phyloP scores from a whole-genome alignment of 2,888 invertebrate species.

The Prosapia bicincta region DNA sequence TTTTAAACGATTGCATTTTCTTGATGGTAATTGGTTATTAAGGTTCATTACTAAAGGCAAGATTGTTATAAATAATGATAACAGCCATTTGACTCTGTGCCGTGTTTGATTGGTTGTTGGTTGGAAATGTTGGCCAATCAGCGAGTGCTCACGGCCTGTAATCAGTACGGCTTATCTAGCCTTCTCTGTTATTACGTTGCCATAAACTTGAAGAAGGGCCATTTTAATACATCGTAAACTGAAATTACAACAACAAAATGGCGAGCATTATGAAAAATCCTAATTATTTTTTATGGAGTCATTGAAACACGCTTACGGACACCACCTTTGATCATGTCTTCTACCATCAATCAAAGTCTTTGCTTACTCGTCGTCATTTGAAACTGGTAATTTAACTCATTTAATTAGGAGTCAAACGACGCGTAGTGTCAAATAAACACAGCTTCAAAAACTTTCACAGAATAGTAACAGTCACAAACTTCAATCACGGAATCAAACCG shows the following conservation, averaged over 20 bases:
- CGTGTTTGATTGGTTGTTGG: not conserved
- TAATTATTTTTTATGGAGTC: not conserved
- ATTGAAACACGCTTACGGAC: not conserved
- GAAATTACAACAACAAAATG: not conserved
- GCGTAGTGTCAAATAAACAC: too few relatives aligned
- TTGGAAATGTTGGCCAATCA: not conserved
- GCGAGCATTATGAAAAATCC: not conserved
- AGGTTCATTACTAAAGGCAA: not conserved
- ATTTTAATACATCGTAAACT: not conserved
- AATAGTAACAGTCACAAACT: too few relatives aligned
- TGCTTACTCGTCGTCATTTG: too few relatives aligned
- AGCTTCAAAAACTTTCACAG: too few relatives aligned
- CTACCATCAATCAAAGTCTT: too few relatives aligned
- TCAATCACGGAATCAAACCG: too few relatives aligned
- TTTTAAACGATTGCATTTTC: not conserved
- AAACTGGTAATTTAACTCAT: too few relatives aligned
- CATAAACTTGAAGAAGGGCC: not conserved
- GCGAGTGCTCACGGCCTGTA: not conserved
- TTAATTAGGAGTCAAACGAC: too few relatives aligned
- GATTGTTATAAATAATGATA: not conserved
- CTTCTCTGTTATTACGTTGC: not conserved
- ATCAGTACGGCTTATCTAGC: not conserved
- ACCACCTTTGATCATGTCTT: too few relatives aligned
- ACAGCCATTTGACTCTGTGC: not conserved
- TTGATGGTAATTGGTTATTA: not conserved